These are phyloP conservation scores for Heliconius eleuchia DNA, from an alignment of 1,140 invertebrate genomes.

Conservation along the genomic window DNA sequence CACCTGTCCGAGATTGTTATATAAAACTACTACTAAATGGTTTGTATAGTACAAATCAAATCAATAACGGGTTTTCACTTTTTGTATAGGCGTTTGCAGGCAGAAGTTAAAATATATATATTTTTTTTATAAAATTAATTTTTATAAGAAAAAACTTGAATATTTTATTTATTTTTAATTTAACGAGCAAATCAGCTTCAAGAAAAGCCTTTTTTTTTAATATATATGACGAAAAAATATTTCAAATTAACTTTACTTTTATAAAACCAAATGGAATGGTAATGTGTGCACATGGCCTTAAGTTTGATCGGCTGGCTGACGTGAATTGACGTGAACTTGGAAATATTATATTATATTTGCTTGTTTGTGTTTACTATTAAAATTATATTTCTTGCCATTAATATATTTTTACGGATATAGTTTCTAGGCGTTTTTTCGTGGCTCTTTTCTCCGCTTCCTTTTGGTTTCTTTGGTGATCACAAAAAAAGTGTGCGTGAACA, in stretches of 20 bases:
- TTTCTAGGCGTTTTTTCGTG: too few species aligned
- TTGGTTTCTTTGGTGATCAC: too few species aligned
- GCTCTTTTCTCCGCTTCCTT: too few species aligned
- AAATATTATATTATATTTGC: neutral
- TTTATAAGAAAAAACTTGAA: too few species aligned
- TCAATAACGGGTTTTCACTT: neutral
- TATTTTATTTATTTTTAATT: too few species aligned
- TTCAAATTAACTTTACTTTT: neutral
- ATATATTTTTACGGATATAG: neutral
- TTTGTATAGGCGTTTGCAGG: neutral
- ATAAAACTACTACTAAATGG: neutral
- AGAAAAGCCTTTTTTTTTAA: neutral
- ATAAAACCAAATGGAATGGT: neutral
- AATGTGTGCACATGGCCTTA: slow-evolving; percentile 6
- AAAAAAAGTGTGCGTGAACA: too few species aligned
- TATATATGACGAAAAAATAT: neutral
- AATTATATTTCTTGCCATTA: neutral
- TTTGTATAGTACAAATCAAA: neutral
- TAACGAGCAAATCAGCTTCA: too few species aligned
- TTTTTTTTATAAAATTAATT: neutral
- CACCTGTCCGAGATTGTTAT: neutral
- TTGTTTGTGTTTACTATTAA: neutral
- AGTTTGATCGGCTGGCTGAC: neutral
- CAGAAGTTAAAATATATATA: neutral
- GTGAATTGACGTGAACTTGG: slow-evolving; percentile 4